Percentiles rank a stretch among this genome's conserved stretches.
Conservation (phyloP, 2,113 vertebrate genomes). For the Siniperca knerii region DNA sequence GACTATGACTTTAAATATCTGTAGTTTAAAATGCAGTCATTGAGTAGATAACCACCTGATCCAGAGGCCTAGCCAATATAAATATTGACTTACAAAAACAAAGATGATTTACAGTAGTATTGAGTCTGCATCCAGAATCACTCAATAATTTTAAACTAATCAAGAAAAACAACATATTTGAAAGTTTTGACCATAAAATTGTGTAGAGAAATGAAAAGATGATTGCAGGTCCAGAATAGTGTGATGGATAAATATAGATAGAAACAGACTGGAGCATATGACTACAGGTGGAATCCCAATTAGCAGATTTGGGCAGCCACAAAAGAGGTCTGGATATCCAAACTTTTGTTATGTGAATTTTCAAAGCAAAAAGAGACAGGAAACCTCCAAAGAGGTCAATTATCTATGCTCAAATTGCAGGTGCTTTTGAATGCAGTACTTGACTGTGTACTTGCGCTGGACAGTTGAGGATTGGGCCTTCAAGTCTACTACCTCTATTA, state of each 20-base stretch:
- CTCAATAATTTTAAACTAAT: too few relatives aligned
- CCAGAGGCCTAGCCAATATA: background rate
- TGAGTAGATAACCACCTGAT: background rate
- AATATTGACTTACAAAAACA: background rate
- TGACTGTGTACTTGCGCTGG: background rate
- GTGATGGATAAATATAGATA: background rate
- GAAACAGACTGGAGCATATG: background rate
- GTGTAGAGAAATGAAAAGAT: background rate
- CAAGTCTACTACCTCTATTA: background rate
- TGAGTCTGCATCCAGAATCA: too few relatives aligned
- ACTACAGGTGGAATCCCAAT: slow-evolving; percentile 18
- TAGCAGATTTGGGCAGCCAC: background rate
- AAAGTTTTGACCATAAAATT: background rate
- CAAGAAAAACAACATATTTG: too few relatives aligned
- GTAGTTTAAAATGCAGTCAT: background rate
- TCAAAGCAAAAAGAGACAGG: slow-evolving; percentile 2
- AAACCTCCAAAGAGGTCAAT: slow-evolving; percentile 33
- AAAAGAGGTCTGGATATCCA: background rate
- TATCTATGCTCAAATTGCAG: slow-evolving; percentile 10
- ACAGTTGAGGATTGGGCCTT: background rate
- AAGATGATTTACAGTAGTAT: background rate
- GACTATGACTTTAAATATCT: background rate
- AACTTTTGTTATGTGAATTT: slow-evolving; percentile 8
- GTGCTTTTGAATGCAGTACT: background rate
- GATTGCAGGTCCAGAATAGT: background rate